Base-by-base conservation (phyloP, 2,888 invertebrate species). In the Alentia gelatinosa region DNA sequence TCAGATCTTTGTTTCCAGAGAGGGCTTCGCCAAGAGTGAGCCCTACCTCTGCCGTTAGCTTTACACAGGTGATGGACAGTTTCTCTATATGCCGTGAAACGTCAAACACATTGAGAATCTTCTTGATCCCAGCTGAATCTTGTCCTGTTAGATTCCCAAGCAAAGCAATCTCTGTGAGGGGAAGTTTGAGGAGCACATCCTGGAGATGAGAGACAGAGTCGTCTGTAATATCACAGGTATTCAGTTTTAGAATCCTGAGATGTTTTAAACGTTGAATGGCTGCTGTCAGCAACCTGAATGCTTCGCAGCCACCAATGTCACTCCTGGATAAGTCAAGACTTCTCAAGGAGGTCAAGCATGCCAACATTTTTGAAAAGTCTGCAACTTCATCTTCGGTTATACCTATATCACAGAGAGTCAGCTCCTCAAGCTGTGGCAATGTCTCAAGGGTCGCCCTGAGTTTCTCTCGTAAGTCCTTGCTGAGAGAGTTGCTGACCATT, bases 151-250 rank as follows among this genome's bases (percentile, higher is more conserved):
- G 33, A 33, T 90, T 90, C 19, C 89, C 89, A n/a, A 90, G 37
- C 30, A 90, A 33, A 5, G 89, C 74, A n/a, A 90, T 19, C 15
- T 37, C 74, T 15, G 26, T 40, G 40, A 90, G 26, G 1, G 50
- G 74, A n/a, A 75, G 1, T 12, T 4, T 63, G 0, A n/a, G 33
- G 75, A 90, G 37, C 3, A 90, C 26, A 12, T 30, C 47, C 15
- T 30, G 23, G 7, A 90, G 33, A 30, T 90, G 37, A 3, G 5
- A n/a, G 23, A 68, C 9, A 23, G 37, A n/a, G 30, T 90, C 42
- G 37, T 90, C 89, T 35, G n/a, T 74, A 42, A 90, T 90, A n/a
- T 47, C 35, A 35, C 74, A 74, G 74, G 30, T 74, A 35, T 90
- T 68, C 40, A 90, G 40, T 26, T 42, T 74, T 0, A 90, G 68